phyloP scores from a whole-genome alignment of 2,113 vertebrate genomes.

The Sclerurus mexicanus region DNA sequence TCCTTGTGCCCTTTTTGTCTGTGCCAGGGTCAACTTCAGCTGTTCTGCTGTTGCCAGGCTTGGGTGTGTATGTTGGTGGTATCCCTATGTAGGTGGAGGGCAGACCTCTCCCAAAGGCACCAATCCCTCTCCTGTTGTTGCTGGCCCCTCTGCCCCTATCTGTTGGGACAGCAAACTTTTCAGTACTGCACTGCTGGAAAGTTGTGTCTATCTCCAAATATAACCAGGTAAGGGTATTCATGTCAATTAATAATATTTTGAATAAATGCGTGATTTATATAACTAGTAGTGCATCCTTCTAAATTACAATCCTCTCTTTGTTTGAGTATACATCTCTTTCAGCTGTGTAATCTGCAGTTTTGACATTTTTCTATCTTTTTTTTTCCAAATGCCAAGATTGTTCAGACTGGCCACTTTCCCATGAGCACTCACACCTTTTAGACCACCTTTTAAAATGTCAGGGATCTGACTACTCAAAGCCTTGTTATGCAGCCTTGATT shows the following conservation, averaged over 20 bases:
- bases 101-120: background rate
- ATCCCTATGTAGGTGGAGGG: background rate
- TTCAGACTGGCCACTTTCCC: background rate
- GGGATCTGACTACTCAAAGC: background rate
- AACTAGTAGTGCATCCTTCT: background rate
- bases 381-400: background rate
- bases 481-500: background rate
- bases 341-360: background rate
- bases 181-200: background rate
- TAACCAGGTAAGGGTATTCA: background rate
- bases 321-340: background rate
- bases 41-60: background rate
- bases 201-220: background rate
- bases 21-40: background rate
- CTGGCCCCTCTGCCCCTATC: background rate
- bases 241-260: background rate
- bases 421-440: background rate
- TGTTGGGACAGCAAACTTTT: background rate
- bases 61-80: background rate
- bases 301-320: background rate
- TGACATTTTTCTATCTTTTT: background rate
- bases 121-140: accelerated
- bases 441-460: background rate
- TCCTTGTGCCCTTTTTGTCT: background rate
- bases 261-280: background rate